A percentile compares a stretch with the other conserved stretches of the same genome.
Conservation (phyloP, 2,888 invertebrate genomes). For the Ommatoiulus sabulosus region DNA sequence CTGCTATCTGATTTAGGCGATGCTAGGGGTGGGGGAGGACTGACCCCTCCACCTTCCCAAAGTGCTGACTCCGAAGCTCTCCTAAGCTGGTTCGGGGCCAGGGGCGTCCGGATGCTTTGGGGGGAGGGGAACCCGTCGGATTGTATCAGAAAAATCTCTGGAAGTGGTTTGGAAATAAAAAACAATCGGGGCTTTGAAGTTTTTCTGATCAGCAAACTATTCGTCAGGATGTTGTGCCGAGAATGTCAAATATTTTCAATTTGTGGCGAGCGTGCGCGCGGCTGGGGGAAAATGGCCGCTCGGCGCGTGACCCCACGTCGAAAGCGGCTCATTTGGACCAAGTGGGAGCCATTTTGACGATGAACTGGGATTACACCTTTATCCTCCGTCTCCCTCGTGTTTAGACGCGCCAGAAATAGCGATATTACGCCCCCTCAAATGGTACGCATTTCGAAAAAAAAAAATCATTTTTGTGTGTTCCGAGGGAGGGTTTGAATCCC, state of each 20-base stretch:
- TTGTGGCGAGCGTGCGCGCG: slow-evolving; percentile 14
- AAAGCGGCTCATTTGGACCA: slow-evolving; percentile 52
- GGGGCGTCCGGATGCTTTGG: slow-evolving; percentile 23
- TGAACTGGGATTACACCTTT: slow-evolving; percentile 34
- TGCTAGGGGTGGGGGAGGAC: neutral
- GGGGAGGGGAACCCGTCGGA: neutral
- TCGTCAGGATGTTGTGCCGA: slow-evolving; percentile 53
- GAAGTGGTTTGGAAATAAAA: slow-evolving; percentile 54
- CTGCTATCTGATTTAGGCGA: slow-evolving; percentile 5
- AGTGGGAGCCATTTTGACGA: slow-evolving; percentile 34
- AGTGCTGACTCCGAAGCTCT: slow-evolving; percentile 6
- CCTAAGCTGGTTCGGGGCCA: neutral
- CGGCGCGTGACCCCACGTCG: slow-evolving; percentile 50
- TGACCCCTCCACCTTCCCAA: neutral
- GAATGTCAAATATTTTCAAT: slow-evolving; percentile 56
- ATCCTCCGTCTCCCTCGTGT: slow-evolving; percentile 23
- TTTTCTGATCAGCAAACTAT: slow-evolving; percentile 46
- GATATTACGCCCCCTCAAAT: neutral
- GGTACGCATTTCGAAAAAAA: neutral
- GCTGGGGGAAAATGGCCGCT: slow-evolving; percentile 53
- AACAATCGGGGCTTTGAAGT: slow-evolving; percentile 52
- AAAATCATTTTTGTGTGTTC: neutral
- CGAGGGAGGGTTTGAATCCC: neutral
- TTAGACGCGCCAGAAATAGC: neutral
- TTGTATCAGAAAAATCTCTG: slow-evolving; percentile 49